These are phyloP conservation scores for Gobio occitaniae DNA, from an alignment of 2,797 vertebrate genomes.

Conservation along the genomic window DNA sequence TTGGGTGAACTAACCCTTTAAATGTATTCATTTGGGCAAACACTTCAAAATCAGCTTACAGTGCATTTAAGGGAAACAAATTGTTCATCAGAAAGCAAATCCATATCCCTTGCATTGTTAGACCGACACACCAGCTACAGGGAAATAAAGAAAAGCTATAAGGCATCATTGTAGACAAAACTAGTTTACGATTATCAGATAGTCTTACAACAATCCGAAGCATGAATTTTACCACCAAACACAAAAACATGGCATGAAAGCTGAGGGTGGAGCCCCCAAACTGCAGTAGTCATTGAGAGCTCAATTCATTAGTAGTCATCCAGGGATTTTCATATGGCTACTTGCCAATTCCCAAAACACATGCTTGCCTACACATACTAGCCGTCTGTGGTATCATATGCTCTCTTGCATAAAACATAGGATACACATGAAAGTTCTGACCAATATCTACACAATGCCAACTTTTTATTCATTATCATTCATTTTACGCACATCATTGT, in stretches of 20 bases:
- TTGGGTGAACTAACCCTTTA: too few relatives aligned
- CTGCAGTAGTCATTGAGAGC: slow-evolving; percentile 15
- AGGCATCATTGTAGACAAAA: background rate
- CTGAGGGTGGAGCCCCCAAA: slow-evolving; percentile 14
- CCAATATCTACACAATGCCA: background rate
- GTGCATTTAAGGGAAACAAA: background rate
- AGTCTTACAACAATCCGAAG: background rate
- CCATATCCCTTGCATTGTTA: background rate
- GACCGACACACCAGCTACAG: background rate
- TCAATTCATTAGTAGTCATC: slow-evolving; percentile 39
- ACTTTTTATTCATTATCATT: background rate
- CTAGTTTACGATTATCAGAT: background rate
- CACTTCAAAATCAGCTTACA: background rate
- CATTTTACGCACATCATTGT: slow-evolving; percentile 3
- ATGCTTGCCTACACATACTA: slow-evolving; percentile 27
- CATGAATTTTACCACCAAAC: slow-evolving; percentile 32
- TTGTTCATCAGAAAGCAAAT: background rate
- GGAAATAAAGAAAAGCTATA: background rate
- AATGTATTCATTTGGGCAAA: background rate
- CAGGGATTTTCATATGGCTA: slow-evolving; percentile 20
- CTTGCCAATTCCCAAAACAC: slow-evolving; percentile 31
- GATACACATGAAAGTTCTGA: background rate
- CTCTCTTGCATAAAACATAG: slow-evolving; percentile 14
- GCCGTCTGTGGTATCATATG: slow-evolving; percentile 11
- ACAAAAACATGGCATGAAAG: slow-evolving; percentile 19